Evolutionary conservation across 2,113 vertebrate species (phyloP).

Genomic region (Eulacestoma nigropectus): DNA sequence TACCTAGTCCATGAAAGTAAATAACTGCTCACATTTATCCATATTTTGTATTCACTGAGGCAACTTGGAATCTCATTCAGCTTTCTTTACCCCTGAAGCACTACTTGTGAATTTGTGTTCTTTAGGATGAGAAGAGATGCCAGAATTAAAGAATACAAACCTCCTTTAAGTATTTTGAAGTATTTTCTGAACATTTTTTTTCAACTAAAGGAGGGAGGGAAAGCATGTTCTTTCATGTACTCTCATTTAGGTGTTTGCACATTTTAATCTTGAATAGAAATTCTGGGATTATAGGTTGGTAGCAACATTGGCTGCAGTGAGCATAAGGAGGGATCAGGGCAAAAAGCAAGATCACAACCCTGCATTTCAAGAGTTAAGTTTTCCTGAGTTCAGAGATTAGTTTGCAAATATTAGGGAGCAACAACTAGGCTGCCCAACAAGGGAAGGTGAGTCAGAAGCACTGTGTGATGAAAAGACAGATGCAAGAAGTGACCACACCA

Average conservation of each 20-base stretch:
- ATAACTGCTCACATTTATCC: not conserved
- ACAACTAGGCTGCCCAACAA: not conserved
- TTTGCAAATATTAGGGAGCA: not conserved
- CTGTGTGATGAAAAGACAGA: not conserved
- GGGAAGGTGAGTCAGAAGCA: not conserved
- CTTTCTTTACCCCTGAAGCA: not conserved
- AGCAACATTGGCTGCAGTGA: not conserved
- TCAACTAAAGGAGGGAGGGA: not conserved
- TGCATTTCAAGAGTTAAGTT: not conserved
- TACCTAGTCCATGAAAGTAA: not conserved
- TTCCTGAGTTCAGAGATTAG: not conserved
- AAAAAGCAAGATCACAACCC: not conserved
- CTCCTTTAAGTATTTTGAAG: not conserved
- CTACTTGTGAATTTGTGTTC: not conserved
- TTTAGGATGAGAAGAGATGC: not conserved
- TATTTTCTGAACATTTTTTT: not conserved
- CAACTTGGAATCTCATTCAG: not conserved
- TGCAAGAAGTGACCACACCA: not conserved
- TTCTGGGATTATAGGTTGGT: not conserved
- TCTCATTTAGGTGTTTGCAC: not conserved
- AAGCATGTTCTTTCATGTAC: not conserved
- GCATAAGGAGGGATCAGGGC: not conserved
- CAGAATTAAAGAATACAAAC: not conserved
- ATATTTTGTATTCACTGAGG: not conserved
- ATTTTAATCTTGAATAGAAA: not conserved